Percentiles rank a stretch among this genome's conserved stretches.
These are phyloP conservation scores for Ariopsis seemanni DNA, from an alignment of 2,113 vertebrate genomes.

Conservation along the genomic window DNA sequence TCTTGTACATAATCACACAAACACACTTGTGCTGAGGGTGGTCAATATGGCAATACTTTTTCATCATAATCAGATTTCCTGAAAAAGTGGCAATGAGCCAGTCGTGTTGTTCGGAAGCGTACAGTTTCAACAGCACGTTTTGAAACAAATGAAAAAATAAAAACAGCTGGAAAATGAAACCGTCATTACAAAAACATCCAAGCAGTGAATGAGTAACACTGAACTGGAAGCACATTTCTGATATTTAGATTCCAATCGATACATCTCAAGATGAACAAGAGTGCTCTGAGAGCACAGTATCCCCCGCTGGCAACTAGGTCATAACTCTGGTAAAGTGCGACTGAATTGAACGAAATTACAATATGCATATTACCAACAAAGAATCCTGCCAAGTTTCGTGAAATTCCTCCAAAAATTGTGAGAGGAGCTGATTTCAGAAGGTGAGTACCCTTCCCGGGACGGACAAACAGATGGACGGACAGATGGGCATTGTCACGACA, in stretches of 20 bases:
- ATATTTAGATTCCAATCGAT: background rate
- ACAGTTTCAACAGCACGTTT: background rate
- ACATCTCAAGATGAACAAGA: background rate
- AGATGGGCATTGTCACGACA: too few relatives aligned
- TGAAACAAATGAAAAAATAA: background rate
- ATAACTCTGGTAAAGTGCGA: too few relatives aligned
- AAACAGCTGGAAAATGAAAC: background rate
- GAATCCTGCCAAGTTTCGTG: too few relatives aligned
- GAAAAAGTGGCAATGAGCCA: background rate
- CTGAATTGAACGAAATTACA: too few relatives aligned
- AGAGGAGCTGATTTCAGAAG: too few relatives aligned
- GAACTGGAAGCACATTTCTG: background rate
- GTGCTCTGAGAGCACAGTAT: too few relatives aligned
- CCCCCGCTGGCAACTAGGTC: too few relatives aligned
- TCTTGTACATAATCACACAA: constrained; percentile 38
- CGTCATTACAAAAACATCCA: background rate
- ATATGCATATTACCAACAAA: too few relatives aligned
- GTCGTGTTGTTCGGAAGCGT: background rate
- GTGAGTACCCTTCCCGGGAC: too few relatives aligned
- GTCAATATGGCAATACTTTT: background rate
- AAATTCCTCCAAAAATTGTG: too few relatives aligned
- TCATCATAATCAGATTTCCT: background rate
- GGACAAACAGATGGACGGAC: too few relatives aligned
- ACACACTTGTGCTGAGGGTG: background rate
- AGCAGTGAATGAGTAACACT: background rate